A percentile compares a stretch with the other conserved stretches of the same genome.
Evolutionary conservation across 2,113 vertebrate genomes (phyloP).

Genomic region (Leuciscus idus): DNA sequence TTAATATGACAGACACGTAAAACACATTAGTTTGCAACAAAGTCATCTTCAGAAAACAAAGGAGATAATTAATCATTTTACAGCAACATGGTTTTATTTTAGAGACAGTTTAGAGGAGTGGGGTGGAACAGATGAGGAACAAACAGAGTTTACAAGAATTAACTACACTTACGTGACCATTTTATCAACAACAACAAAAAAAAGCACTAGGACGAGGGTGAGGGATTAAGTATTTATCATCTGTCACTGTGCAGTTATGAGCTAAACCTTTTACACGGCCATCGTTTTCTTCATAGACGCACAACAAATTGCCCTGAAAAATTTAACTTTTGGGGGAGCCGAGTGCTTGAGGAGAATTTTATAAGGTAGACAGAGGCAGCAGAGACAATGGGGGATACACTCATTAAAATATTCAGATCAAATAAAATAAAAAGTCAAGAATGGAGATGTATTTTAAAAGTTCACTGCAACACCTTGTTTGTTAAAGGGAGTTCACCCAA

Average conservation of each 20-base stretch:
- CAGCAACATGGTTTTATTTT: not conserved
- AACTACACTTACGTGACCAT: constrained; percentile 45
- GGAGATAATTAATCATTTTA: constrained; percentile 7
- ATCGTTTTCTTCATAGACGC: constrained; percentile 34
- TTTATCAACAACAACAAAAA: constrained; percentile 33
- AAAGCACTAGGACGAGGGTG: constrained; percentile 19
- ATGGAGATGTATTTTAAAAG: constrained; percentile 1
- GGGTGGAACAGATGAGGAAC: constrained; percentile 38
- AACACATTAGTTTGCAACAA: not conserved
- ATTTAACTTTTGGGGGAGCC: not conserved
- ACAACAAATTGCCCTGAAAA: constrained; percentile 34
- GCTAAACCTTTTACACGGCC: constrained; percentile 47
- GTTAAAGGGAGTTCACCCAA: not conserved
- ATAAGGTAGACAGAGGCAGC: constrained; percentile 8
- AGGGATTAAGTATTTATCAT: constrained; percentile 56
- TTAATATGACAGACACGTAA: not conserved
- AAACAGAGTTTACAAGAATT: constrained; percentile 42
- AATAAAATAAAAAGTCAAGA: not conserved
- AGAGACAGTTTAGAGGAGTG: not conserved
- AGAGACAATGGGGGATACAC: constrained; percentile 14
- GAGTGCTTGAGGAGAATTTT: constrained; percentile 14
- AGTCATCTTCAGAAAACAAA: not conserved
- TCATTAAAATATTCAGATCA: not conserved
- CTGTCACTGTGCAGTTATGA: constrained; percentile 37
- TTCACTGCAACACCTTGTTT: constrained; percentile 1